Conservation (phyloP, 1,140 invertebrate genomes). For the Leucophenga varia region DNA sequence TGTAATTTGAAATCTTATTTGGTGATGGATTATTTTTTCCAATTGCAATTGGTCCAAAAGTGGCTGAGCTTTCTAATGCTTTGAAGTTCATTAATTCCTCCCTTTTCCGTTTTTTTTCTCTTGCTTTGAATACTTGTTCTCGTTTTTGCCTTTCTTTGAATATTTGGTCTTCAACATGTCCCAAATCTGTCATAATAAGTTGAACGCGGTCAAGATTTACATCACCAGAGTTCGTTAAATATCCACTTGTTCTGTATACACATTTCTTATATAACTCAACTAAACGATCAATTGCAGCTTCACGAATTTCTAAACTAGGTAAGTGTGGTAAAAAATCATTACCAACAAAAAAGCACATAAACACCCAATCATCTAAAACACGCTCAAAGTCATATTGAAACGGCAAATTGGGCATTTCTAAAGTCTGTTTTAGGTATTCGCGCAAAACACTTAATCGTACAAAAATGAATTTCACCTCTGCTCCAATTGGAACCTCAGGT, state of each 20-base stretch:
- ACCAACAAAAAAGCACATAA: conserved; percentile 99
- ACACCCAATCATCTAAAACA: conserved; percentile 98
- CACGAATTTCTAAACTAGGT: conserved; percentile 96
- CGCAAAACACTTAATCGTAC: conserved; percentile 88
- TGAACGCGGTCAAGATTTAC: conserved; percentile 92
- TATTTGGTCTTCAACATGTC: conserved; percentile 95
- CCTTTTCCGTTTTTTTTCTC: conserved; percentile 71
- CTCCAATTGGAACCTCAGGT: conserved; percentile 60
- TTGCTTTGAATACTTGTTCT: conserved; percentile 77
- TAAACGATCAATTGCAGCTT: conserved; percentile 95
- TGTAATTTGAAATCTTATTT: conserved; percentile 58
- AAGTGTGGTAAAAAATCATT: conserved; percentile 99
- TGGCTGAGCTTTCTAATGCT: conserved; percentile 56
- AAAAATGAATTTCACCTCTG: conserved; percentile 84
- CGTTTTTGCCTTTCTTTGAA: conserved; percentile 88
- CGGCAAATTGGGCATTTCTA: conserved; percentile 90
- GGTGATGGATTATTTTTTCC: conserved; percentile 56
- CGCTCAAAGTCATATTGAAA: conserved; percentile 88
- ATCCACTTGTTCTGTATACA: conserved; percentile 93
- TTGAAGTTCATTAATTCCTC: conserved; percentile 44
- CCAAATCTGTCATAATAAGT: conserved; percentile 90
- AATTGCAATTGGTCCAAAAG: conserved; percentile 71
- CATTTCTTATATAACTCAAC: conserved; percentile 93
- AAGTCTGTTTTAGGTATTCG: conserved; percentile 92
- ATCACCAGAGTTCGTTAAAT: conserved; percentile 91